Evolutionary conservation across 2,797 vertebrate genomes (phyloP), one percentile per base, ranked within the genome.

Genomic region (Danio kyathit): DNA sequence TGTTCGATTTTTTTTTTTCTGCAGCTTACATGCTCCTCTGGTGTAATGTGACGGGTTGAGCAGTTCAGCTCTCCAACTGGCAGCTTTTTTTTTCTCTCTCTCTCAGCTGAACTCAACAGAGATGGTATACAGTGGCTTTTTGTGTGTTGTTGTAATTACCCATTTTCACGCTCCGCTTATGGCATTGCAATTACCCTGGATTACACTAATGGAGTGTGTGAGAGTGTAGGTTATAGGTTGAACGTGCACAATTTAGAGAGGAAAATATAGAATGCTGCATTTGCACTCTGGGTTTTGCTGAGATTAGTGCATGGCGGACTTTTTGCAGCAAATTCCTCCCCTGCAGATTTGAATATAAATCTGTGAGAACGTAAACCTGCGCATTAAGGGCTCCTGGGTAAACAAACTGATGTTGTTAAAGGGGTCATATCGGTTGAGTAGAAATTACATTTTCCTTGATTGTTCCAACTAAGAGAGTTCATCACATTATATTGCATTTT

Each of bases 11-110:
- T 82, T 84, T 76, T 78, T 82, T 87, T 82, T 84, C 69, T 29
- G 60, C 66, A 83, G 76, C 85, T 82, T 86, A 81, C 78, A 73
- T 83, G 84, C 80, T 83, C 79, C 88, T 86, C 86, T 63, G 48
- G 46, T 87, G 86, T 87, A 88, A 89, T 87, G 76, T 51, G 74
- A 80, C 82, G 73, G 85, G 86, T 74, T 77, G 74, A 87, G 80
- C 82, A 86, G 79, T 89, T 65, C 79, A 74, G 69, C 21, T n/a
- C 74, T 69, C 13, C 80, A 63, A 85, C 77, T 79, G 71, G 83
- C 80, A 80, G 84, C 64, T 2, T 4, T 14, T 51, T 40, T 60
- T 79, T 13, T 52, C 10, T 48, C 46, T 12, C 9, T 66, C 81
- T 82, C 48, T 79, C 77, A 41, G 57, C 74, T 49, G n/a, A 54